Percentiles rank a stretch among this genome's conserved stretches.
Evolutionary conservation across 92 coral and sea anemone species (phyloP).

Genomic region (Phymanthus crucifer): DNA sequence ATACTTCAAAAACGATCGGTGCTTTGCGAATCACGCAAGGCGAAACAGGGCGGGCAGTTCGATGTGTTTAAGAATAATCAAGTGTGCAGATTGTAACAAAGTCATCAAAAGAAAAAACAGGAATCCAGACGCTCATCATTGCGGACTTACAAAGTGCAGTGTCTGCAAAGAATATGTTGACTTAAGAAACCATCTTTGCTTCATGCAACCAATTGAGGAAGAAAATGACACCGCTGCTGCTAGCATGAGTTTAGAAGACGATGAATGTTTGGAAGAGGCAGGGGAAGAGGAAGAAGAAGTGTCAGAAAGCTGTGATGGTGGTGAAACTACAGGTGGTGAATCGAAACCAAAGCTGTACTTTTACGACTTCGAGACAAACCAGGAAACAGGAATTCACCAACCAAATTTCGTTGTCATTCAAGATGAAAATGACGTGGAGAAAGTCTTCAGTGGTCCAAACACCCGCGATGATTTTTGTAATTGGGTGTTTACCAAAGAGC

Average conservation of each 20-base stretch:
- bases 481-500: constrained; percentile 42
- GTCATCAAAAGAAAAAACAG: neutral
- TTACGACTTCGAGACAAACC: constrained; percentile 47
- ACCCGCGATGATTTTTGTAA: constrained; percentile 42
- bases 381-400: constrained; percentile 54
- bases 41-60: neutral
- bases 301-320: neutral
- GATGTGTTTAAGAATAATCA: neutral
- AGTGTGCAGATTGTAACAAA: neutral
- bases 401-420: constrained; percentile 45
- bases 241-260: neutral
- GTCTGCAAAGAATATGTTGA: constrained; percentile 3
- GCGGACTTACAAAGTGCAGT: constrained; percentile 14
- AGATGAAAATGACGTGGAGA: constrained; percentile 37
- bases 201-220: constrained; percentile 17
- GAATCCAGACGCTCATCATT: constrained; percentile 5
- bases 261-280: too few species aligned
- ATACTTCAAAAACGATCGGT: neutral
- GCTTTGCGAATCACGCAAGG: neutral
- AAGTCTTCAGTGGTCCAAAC: constrained; percentile 36
- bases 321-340: neutral
- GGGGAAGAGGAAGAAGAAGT: neutral
- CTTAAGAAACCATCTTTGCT: neutral
- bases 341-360: constrained; percentile 17
- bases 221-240: neutral